These are phyloP conservation scores for Adelges cooleyi DNA, from an alignment of 1,140 invertebrate species.

Conservation along the genomic window DNA sequence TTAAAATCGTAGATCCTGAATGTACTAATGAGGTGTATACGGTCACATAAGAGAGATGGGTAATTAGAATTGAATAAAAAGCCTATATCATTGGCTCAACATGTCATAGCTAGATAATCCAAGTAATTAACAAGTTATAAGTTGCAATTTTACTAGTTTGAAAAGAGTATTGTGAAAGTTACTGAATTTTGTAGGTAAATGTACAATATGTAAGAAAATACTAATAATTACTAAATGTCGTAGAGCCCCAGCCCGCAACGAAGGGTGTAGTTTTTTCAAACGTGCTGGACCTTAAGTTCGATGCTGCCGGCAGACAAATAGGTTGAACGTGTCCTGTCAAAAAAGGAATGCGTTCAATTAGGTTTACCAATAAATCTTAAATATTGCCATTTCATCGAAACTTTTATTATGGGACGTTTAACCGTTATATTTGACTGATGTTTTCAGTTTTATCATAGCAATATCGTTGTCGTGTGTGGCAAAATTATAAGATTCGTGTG, in stretches of 20 bases:
- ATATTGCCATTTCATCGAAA: neutral
- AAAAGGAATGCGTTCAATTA: neutral
- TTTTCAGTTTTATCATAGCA: constrained; percentile 40
- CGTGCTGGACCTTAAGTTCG: constrained; percentile 40
- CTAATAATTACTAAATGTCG: constrained; percentile 45
- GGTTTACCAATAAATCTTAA: too few species aligned
- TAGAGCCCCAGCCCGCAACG: constrained; percentile 64
- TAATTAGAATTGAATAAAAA: too few species aligned
- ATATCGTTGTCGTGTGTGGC: constrained; percentile 41
- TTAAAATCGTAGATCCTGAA: too few species aligned
- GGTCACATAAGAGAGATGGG: too few species aligned
- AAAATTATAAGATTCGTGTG: constrained; percentile 39
- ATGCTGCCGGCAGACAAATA: constrained; percentile 57
- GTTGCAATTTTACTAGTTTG: too few species aligned
- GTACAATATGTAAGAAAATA: neutral
- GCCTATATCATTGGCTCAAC: too few species aligned
- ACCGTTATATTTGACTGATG: constrained; percentile 38
- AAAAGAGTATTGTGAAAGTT: too few species aligned
- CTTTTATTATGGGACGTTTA: constrained; percentile 24
- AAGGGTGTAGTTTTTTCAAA: constrained; percentile 48
- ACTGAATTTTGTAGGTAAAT: too few species aligned
- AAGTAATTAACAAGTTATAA: too few species aligned
- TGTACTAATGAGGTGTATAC: too few species aligned
- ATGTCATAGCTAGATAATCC: too few species aligned
- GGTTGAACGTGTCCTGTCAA: constrained; percentile 51